Conservation (phyloP, 2,888 invertebrate species). For the Heliconius aoede region DNA sequence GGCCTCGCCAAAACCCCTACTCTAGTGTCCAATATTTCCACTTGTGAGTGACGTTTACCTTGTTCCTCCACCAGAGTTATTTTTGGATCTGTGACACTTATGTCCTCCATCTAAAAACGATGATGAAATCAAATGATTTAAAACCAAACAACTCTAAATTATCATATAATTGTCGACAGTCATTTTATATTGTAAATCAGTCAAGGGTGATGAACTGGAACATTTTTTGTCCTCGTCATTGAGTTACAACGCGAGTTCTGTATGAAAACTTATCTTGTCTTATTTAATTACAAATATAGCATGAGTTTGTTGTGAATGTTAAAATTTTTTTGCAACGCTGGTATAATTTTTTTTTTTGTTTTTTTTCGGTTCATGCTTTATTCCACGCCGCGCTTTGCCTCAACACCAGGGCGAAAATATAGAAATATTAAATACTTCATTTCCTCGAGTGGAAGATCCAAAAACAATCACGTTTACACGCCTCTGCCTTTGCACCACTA, state of each 20-base stretch:
- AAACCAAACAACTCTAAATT: slow-evolving; percentile 14
- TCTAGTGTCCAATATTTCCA: slow-evolving; percentile 88
- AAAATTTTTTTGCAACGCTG: slow-evolving; percentile 9
- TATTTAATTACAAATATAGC: slow-evolving; percentile 34
- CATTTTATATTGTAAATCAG: slow-evolving; percentile 36
- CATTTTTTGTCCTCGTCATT: slow-evolving; percentile 38
- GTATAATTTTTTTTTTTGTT: not conserved
- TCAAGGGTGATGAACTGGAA: slow-evolving; percentile 41
- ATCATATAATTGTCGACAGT: slow-evolving; percentile 17
- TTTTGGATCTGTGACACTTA: slow-evolving; percentile 84
- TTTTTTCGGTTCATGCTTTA: no score
- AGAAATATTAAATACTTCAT: no score
- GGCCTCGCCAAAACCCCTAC: slow-evolving; percentile 90
- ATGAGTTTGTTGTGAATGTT: slow-evolving; percentile 24
- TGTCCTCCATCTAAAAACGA: slow-evolving; percentile 83
- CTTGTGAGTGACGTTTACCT: slow-evolving; percentile 87
- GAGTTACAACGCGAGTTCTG: slow-evolving; percentile 33
- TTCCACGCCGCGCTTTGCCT: no score
- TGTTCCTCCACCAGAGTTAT: slow-evolving; percentile 89
- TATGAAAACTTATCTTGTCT: slow-evolving; percentile 26
- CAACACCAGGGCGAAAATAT: no score
- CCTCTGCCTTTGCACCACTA: no score
- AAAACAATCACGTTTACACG: no score
- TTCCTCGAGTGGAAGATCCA: no score
- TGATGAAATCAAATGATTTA: not conserved